These are phyloP conservation scores for Nemoura dubitans DNA, from an alignment of 2,888 invertebrate genomes.

Conservation along the genomic window DNA sequence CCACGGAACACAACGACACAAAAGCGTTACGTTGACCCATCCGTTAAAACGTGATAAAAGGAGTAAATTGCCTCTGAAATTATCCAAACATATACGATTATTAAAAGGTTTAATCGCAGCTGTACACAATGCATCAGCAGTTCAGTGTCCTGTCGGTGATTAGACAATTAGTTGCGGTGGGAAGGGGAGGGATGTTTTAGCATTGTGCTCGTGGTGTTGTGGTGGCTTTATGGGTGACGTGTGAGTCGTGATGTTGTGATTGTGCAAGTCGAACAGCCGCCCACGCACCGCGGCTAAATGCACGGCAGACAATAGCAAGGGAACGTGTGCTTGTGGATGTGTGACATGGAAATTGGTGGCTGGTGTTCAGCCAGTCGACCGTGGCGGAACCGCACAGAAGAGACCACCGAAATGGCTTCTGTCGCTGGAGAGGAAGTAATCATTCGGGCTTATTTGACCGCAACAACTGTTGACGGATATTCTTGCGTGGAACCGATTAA, in stretches of 20 bases:
- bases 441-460: neutral
- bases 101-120: neutral
- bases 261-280: neutral
- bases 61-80: neutral
- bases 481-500: neutral
- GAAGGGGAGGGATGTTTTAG: neutral
- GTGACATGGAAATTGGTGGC: neutral
- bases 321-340: neutral
- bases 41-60: neutral
- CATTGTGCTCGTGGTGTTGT: neutral
- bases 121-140: neutral
- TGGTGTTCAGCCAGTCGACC: neutral
- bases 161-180: neutral
- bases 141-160: neutral
- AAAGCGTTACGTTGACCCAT: neutral
- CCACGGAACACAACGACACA: neutral
- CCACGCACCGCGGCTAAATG: neutral
- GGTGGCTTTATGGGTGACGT: neutral
- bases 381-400: neutral
- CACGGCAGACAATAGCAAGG: neutral
- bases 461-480: neutral
- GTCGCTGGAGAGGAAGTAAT: neutral
- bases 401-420: neutral
- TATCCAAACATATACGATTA: neutral
- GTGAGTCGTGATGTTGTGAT: constrained; percentile 12